Evolutionary conservation across 2,888 invertebrate species (phyloP).

Genomic region (Barypeithes pellucidus): DNA sequence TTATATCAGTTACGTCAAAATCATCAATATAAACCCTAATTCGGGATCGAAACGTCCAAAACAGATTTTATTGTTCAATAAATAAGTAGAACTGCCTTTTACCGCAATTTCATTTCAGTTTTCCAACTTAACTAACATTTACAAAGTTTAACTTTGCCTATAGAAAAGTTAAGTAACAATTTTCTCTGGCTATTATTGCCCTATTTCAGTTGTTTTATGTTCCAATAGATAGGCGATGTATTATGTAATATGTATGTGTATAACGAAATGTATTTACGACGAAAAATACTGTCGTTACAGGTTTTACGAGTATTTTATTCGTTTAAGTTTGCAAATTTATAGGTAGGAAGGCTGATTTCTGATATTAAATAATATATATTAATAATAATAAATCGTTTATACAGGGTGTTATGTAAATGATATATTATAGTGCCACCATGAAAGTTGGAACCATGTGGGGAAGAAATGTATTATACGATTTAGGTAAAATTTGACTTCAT

Average conservation of each 20-base stretch:
- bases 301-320: not conserved
- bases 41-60: slow-evolving; percentile 26
- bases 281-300: not conserved
- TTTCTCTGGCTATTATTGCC: slow-evolving; percentile 21
- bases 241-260: slow-evolving; percentile 4
- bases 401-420: too few relatives aligned
- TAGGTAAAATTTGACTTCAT: too few relatives aligned
- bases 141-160: slow-evolving; percentile 38
- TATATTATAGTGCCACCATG: too few relatives aligned
- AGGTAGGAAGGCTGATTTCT: too few relatives aligned
- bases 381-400: too few relatives aligned
- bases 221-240: not conserved
- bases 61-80: slow-evolving; percentile 30
- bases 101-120: slow-evolving; percentile 29
- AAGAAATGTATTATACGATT: too few relatives aligned
- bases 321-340: too few relatives aligned
- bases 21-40: slow-evolving; percentile 24
- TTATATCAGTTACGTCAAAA: slow-evolving; percentile 21
- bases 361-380: too few relatives aligned
- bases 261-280: not conserved
- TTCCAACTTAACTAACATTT: slow-evolving; percentile 33
- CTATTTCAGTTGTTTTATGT: slow-evolving; percentile 24
- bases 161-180: slow-evolving; percentile 39
- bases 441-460: too few relatives aligned
- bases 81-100: slow-evolving; percentile 18